Conservation (phyloP, 2,888 invertebrate species). For the Cheilosia pagana region DNA sequence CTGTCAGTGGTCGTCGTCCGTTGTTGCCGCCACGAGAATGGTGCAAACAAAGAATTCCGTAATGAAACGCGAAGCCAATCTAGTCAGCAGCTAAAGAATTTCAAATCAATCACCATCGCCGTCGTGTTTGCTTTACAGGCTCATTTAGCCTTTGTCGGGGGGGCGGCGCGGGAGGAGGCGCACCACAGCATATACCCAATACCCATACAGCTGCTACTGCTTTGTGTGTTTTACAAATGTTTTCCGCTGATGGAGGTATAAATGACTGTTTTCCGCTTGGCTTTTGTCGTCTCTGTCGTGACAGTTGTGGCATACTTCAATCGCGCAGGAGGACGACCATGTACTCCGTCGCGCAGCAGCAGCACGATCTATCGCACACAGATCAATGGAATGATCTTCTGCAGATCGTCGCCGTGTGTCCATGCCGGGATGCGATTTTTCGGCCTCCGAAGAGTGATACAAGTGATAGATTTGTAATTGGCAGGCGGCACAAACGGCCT, state of each 20-base stretch:
- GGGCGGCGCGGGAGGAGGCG: slow-evolving; percentile 21
- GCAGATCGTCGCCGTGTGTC: slow-evolving; percentile 35
- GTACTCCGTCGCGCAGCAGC: neutral
- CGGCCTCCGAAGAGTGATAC: slow-evolving; percentile 11
- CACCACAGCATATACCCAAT: neutral
- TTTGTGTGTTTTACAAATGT: slow-evolving; percentile 74
- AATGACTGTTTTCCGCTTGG: slow-evolving; percentile 74
- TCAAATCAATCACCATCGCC: slow-evolving; percentile 72
- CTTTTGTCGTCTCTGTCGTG: slow-evolving; percentile 73
- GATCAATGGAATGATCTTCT: slow-evolving; percentile 59
- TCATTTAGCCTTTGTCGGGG: slow-evolving; percentile 58
- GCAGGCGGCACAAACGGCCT: slow-evolving; percentile 66
- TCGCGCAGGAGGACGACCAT: slow-evolving; percentile 40
- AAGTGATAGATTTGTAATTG: slow-evolving; percentile 74
- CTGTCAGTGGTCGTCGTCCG: neutral
- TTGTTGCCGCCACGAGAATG: slow-evolving; percentile 17
- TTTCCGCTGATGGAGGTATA: slow-evolving; percentile 73
- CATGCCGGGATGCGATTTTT: slow-evolving; percentile 43
- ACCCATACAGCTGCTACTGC: slow-evolving; percentile 35
- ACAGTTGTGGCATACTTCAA: slow-evolving; percentile 72
- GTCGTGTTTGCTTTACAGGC: slow-evolving; percentile 70
- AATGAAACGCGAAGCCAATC: slow-evolving; percentile 60
- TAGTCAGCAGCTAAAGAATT: slow-evolving; percentile 71
- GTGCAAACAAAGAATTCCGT: slow-evolving; percentile 74
- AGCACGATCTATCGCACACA: slow-evolving; percentile 51